Conservation (phyloP, 2,888 invertebrate genomes). For the Spodoptera littoralis region DNA sequence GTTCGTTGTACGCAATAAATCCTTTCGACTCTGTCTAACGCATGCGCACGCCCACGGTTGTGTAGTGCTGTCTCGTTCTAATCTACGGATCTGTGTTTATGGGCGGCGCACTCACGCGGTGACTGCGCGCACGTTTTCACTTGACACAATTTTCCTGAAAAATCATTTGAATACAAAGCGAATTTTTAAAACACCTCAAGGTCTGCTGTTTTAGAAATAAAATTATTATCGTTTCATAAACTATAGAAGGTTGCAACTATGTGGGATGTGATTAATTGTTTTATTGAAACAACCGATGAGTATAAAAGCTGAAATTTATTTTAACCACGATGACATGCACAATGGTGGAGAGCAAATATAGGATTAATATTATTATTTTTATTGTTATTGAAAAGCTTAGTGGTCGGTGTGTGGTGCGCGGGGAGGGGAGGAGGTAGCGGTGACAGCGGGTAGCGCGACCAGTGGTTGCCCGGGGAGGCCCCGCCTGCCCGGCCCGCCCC, state of each 20-base stretch:
- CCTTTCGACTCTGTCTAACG: conserved; percentile 64
- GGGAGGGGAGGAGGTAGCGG: conserved; percentile 69
- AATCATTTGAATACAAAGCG: conserved; percentile 19
- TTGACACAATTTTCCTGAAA: conserved; percentile 52
- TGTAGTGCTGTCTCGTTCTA: conserved; percentile 72
- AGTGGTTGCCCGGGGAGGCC: conserved; percentile 76
- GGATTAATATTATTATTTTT: conserved; percentile 68
- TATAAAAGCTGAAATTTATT: conserved; percentile 39
- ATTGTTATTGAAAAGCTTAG: conserved; percentile 80
- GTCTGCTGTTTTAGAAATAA: not conserved
- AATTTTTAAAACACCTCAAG: not conserved
- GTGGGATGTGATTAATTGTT: conserved; percentile 31
- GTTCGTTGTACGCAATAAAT: conserved; percentile 40
- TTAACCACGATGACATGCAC: conserved; percentile 26
- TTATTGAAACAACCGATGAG: conserved; percentile 24
- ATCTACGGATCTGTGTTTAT: conserved; percentile 75
- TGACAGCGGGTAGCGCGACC: conserved; percentile 82
- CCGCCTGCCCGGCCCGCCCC: conserved; percentile 70
- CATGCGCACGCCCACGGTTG: conserved; percentile 39
- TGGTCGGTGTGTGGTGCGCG: conserved; percentile 62
- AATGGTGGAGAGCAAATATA: conserved; percentile 52
- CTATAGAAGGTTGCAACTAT: conserved; percentile 1
- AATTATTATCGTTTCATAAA: conserved; percentile 21
- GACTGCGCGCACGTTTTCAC: conserved; percentile 75
- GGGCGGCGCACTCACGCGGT: conserved; percentile 71